A percentile compares a stretch with the other conserved stretches of the same genome.
phyloP scores from a whole-genome alignment of 2,888 invertebrate species.

The Atrina japonica region DNA sequence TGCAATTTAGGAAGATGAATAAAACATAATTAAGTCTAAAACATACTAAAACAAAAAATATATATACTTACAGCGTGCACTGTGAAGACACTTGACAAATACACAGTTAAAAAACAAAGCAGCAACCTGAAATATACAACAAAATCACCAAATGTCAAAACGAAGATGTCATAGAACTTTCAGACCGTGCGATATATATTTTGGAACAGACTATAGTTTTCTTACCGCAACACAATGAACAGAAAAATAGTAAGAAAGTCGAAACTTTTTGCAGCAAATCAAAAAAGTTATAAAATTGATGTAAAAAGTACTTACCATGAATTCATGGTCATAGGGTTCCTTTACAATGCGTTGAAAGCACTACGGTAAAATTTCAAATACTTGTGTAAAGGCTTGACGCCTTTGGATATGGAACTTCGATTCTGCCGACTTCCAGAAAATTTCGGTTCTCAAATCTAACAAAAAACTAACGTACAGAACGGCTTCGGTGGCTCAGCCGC shows the following conservation, averaged over 20 bases:
- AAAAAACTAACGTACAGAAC: constrained; percentile 11
- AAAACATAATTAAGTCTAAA: too few relatives aligned
- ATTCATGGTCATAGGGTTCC: constrained; percentile 40
- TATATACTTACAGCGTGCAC: too few relatives aligned
- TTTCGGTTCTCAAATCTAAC: too few relatives aligned
- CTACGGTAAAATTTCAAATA: constrained; percentile 25
- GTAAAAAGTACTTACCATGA: constrained; percentile 42
- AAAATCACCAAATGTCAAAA: background rate
- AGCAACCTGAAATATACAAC: background rate
- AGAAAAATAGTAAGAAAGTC: background rate
- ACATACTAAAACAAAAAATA: too few relatives aligned
- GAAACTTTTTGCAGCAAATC: background rate
- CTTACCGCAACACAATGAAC: too few relatives aligned
- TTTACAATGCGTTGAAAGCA: constrained; percentile 30
- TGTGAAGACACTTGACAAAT: too few relatives aligned
- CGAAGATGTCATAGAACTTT: background rate
- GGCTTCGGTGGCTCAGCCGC: constrained; percentile 26
- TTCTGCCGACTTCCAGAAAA: too few relatives aligned
- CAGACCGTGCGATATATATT: constrained; percentile 4
- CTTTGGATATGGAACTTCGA: too few relatives aligned
- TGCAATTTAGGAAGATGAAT: too few relatives aligned
- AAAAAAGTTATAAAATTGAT: constrained; percentile 4
- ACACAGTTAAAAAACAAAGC: too few relatives aligned
- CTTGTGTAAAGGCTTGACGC: too few relatives aligned
- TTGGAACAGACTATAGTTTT: constrained; percentile 42